These are phyloP conservation scores for Bombylius discolor DNA, from an alignment of 2,888 invertebrate genomes.

Conservation along the genomic window DNA sequence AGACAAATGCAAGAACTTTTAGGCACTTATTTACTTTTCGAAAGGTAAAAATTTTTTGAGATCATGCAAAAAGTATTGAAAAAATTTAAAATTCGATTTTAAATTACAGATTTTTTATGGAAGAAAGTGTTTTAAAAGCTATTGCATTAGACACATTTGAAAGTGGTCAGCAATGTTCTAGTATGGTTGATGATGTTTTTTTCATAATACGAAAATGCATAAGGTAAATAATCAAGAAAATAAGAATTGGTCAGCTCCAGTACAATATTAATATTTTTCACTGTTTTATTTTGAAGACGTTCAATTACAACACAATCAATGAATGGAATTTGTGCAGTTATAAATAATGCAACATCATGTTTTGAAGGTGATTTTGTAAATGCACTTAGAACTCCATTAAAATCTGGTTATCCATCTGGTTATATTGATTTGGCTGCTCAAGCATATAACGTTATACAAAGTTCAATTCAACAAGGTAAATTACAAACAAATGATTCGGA, in stretches of 20 bases:
- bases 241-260: neutral
- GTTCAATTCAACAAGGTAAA: constrained; percentile 65
- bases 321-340: constrained; percentile 91
- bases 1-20: constrained; percentile 70
- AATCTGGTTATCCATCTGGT: constrained; percentile 62
- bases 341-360: constrained; percentile 81
- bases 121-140: constrained; percentile 88
- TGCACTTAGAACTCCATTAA: constrained; percentile 57
- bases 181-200: constrained; percentile 95
- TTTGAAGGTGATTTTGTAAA: constrained; percentile 74
- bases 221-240: constrained; percentile 38
- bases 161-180: constrained; percentile 64
- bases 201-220: constrained; percentile 94
- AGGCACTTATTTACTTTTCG: constrained; percentile 78
- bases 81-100: neutral
- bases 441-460: constrained; percentile 72
- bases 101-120: constrained; percentile 64
- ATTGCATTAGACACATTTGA: constrained; percentile 64
- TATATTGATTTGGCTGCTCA: constrained; percentile 64
- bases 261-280: neutral
- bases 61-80: neutral
- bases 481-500: constrained; percentile 67
- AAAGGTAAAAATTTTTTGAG: constrained; percentile 43
- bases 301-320: constrained; percentile 83
- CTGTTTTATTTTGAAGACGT: constrained; percentile 57